Base-by-base conservation (phyloP, 2,797 vertebrate species). In the Coranthus polyacanthus region DNA sequence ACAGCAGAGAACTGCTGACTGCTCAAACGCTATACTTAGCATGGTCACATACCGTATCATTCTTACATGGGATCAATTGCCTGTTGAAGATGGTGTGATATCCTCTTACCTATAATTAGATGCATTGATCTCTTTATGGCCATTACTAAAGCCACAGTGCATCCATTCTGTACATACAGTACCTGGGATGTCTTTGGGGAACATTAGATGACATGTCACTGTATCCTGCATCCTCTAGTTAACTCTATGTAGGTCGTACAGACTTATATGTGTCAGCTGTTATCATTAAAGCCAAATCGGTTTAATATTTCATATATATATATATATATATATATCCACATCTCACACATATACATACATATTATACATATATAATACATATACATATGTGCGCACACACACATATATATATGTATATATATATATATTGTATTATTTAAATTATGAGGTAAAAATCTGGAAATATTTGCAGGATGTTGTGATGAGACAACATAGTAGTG, bases 91-190 rank as follows among this genome's bases (percentile, higher is more conserved):
- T 57, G 49, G 6, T 50, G 52, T 72, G 75, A 78, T 84, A 80
- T 93, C 81, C 59, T 69, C 53, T 93, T 92, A 83, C 89, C 79
- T 56, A 85, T 88, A 83, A 92, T 90, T 82, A 91, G 77, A 89
- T 77, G 42, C 68, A 92, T 86, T 67, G 87, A 89, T 88, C 69
- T 15, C 49, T 64, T 66, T 43, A 43, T 62, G 75, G 75, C 78
- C 75, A 68, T 78, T 34, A 74, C 57, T 57, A 65, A 84, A 81
- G 62, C 80, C 78, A 76, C 75, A 82, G 20, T 53, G 47, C 51
- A 68, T 74, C 68, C 44, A 49, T 60, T 59, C 7, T 64, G 50
- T 43, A 45, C 57, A 72, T 62, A 65, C 36, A 62, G 51, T 45
- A 73, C 36, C 44, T 74, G 18, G 1, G 34, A 17, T 50, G 60